Evolutionary conservation across 2,113 vertebrate species (phyloP), one percentile per base, ranked within the genome.

Genomic region (Puffinus mauretanicus): DNA sequence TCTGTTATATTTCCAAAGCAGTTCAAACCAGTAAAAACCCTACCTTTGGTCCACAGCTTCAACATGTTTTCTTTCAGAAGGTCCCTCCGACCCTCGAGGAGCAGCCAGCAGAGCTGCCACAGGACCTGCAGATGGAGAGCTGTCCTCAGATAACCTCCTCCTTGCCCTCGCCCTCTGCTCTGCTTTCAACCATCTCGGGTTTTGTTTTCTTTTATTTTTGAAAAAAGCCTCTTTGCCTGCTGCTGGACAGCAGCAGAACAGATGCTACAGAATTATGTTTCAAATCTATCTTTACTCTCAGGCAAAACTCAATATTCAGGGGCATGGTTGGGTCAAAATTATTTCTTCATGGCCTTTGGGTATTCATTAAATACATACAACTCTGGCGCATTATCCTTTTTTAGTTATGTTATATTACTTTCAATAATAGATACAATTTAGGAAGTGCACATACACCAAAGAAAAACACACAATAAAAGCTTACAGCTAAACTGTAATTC

Each of bases 231-330:
- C 52, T 82, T 75, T 82, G 55, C 72, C 83, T 87, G 70, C 57
- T 83, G 71, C 82, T 83, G 76, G 70, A n/a, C 1, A 2, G 84
- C 65, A 88, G 88, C 78, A 93, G 75, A 94, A 71, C 70, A 95
- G 89, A 88, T 92, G 82, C 55, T 81, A 62, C 71, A 86, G 69
- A 94, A 83, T 93, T 82, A 90, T 71, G 61, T 91, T 94, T 97
- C 82, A 67, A 80, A 88, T 72, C 79, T 83, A 0, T 90, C 92
- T 86, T 85, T 72, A 60, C 62, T 95, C 49, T 47, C 77, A 69
- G 83, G 94, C 73, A 91, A 86, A 96, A 82, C 90, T 94, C 94
- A 82, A 42, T 96, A 91, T 94, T 92, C 91, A 85, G 71, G 79
- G 93, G 54, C 84, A 94, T 6, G 19, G 30, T 6, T 91, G 51